phyloP scores from a whole-genome alignment of 2,113 vertebrate species.

The Labeo rohita region DNA sequence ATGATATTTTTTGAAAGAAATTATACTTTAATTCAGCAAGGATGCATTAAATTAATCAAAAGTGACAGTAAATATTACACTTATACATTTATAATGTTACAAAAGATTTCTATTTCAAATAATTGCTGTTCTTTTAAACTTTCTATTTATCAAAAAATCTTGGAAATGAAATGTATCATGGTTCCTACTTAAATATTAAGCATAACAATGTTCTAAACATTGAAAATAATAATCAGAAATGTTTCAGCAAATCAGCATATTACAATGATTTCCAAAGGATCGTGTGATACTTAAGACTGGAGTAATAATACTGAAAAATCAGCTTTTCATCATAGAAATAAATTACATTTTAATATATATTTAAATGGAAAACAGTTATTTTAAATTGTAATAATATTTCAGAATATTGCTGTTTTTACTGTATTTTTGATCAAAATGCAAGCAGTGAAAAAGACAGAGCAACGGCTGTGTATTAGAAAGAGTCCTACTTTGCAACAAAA shows the following conservation, averaged over 20 bases:
- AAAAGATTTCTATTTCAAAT: no score
- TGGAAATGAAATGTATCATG: no score
- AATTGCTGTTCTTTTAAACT: no score
- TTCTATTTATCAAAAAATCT: no score
- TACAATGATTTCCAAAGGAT: neutral
- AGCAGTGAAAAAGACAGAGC: neutral
- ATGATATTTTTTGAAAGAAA: no score
- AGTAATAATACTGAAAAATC: neutral
- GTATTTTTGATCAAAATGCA: no score
- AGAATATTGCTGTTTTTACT: no score
- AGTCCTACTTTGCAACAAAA: neutral
- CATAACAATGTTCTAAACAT: neutral
- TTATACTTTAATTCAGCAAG: no score
- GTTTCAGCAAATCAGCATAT: neutral
- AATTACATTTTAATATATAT: neutral
- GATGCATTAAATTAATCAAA: neutral
- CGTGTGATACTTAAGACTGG: neutral
- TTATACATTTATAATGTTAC: no score
- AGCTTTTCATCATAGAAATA: no score
- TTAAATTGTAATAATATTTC: neutral
- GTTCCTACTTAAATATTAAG: no score
- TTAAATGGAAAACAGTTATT: neutral
- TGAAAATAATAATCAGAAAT: neutral
- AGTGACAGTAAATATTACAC: no score
- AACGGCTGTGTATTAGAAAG: slow-evolving; percentile 62